phyloP scores from a whole-genome alignment of 2,113 vertebrate genomes.

The Okapia johnstoni region DNA sequence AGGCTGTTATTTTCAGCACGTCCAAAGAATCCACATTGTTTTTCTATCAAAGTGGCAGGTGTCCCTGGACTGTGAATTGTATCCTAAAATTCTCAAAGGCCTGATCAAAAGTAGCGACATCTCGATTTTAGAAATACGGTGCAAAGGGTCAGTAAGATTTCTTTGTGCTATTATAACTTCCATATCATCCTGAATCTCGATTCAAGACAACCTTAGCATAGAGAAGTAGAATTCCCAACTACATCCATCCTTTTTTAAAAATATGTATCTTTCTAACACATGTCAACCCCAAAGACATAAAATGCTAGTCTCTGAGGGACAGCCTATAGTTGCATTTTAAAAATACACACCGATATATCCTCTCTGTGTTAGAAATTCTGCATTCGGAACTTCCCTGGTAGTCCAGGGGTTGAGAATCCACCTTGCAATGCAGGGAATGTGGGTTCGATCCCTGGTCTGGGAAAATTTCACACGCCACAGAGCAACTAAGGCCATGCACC shows the following conservation, averaged over 20 bases:
- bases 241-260: slow-evolving; percentile 47
- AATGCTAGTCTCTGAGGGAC: slow-evolving; percentile 68
- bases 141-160: background rate
- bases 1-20: slow-evolving; percentile 2
- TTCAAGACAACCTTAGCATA: slow-evolving; percentile 43
- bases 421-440: background rate
- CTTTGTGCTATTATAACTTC: background rate
- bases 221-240: slow-evolving; percentile 48
- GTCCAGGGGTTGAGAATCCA: background rate
- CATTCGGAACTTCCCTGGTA: background rate
- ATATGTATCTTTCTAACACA: slow-evolving; percentile 71
- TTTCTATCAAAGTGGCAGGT: slow-evolving; percentile 36
- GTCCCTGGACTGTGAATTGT: slow-evolving; percentile 33
- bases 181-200: background rate
- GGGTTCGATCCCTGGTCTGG: background rate
- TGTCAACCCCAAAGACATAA: slow-evolving; percentile 70
- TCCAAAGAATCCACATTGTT: slow-evolving; percentile 37
- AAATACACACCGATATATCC: slow-evolving; percentile 59
- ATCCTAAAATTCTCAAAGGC: slow-evolving; percentile 47
- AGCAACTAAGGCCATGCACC: background rate
- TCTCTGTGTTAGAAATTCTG: slow-evolving; percentile 56
- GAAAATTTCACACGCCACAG: background rate
- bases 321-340: slow-evolving; percentile 69
- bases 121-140: background rate
- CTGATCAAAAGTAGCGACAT: slow-evolving; percentile 39